Evolutionary conservation across 2,797 vertebrate genomes (phyloP), one percentile per base, ranked within the genome.

Genomic region (Pipistrellus pipistrellus): DNA sequence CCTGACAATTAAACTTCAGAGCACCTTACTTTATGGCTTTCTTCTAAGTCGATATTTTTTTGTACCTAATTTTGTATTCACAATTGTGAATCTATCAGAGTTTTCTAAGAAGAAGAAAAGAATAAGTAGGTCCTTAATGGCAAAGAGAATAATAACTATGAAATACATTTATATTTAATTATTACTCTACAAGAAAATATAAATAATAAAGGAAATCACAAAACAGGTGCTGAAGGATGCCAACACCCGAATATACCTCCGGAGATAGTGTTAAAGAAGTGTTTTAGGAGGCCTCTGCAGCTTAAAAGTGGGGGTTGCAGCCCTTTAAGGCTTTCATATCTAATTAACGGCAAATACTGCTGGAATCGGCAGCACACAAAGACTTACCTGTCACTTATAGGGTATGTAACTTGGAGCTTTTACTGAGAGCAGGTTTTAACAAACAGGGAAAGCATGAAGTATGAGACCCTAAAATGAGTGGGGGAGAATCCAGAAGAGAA

Each of bases 11-110:
- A 12, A 78, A 75, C 51, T 41, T 93, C 18, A 85, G 48, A 48
- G 48, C 4, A 59, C 25, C n/a, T 71, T 69, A 75, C 10, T 78
- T 51, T 4, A 32, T 21, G 17, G 8, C n/a, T 90, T 80, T 83
- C 38, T 90, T 88, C 66, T 73, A 84, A 51, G 44, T 71, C 73
- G 62, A 23, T 78, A 91, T 64, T 85, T 25, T 84, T 85, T 72
- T 75, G 73, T 75, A 25, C 8, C 53, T 81, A 80, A 73, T 71
- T 96, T 95, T 78, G 2, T 38, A 72, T 85, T 73, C 38, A 38
- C 41, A 76, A 71, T 77, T 81, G 68, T 91, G 77, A 83, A 35
- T 59, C 51, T 62, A 77, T 4, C 51, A 59, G 48, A 27, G 21
- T 76, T 76, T 59, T 51, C 51, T 41, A 69, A 44, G 44, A 68